Evolutionary conservation across 2,797 vertebrate genomes (phyloP).

Genomic region (Champsocephalus esox): DNA sequence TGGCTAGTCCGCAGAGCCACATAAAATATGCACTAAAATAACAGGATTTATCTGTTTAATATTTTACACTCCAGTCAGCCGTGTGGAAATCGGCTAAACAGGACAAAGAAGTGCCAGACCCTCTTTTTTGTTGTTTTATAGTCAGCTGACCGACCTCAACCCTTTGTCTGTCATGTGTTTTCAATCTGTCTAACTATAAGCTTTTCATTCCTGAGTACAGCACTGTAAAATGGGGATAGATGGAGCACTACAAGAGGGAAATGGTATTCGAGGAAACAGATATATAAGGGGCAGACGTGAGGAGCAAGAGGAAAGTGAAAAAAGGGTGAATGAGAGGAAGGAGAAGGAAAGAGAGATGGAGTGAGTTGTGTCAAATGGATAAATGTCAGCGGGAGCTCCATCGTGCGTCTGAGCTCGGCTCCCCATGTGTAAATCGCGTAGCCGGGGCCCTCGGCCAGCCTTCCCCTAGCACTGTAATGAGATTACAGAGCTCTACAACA

Average conservation of each 20-base stretch:
- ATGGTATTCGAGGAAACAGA: conserved; percentile 5
- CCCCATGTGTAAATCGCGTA: conserved; percentile 75
- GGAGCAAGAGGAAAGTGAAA: conserved; percentile 15
- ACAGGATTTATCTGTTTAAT: conserved; percentile 64
- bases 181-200: neutral
- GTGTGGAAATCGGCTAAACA: conserved; percentile 28
- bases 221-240: neutral
- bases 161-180: conserved; percentile 22
- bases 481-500: conserved; percentile 82
- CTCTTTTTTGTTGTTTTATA: neutral
- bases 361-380: conserved; percentile 78
- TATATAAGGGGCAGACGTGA: conserved; percentile 11
- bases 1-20: conserved; percentile 6
- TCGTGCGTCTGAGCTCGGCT: conserved; percentile 62
- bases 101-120: conserved; percentile 11
- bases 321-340: neutral
- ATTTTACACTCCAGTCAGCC: conserved; percentile 65
- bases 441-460: conserved; percentile 74
- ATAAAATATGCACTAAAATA: conserved; percentile 62
- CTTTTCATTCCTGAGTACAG: neutral
- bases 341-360: conserved; percentile 38
- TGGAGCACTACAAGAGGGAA: conserved; percentile 4
- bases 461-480: conserved; percentile 77
- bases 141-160: neutral
- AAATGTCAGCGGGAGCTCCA: conserved; percentile 79